These are phyloP conservation scores for Blastomussa wellsi DNA, from an alignment of 92 coral and sea anemone species.

Conservation along the genomic window DNA sequence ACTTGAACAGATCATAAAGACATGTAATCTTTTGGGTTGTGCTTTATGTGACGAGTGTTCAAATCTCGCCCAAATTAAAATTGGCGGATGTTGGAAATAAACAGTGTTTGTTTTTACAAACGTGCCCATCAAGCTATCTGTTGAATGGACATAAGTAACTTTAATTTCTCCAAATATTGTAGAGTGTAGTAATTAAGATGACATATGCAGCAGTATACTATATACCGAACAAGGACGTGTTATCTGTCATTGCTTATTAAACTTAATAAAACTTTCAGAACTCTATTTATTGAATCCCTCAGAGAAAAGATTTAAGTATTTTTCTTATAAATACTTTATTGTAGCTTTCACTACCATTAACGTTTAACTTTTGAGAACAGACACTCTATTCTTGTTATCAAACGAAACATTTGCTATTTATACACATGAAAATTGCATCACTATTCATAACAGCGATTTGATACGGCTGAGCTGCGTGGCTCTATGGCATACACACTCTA, in stretches of 20 bases:
- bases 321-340: background rate
- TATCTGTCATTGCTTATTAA: background rate
- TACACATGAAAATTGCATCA: background rate
- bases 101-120: background rate
- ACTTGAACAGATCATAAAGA: background rate
- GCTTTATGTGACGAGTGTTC: background rate
- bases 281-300: background rate
- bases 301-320: background rate
- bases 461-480: background rate
- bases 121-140: background rate
- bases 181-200: background rate
- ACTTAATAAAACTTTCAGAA: background rate
- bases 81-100: background rate
- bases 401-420: background rate
- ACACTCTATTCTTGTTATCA: background rate
- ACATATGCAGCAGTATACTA: background rate
- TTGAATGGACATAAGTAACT: background rate
- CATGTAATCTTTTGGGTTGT: background rate
- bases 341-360: background rate
- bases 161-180: background rate
- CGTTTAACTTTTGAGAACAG: conserved; percentile 10
- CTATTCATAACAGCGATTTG: background rate
- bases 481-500: background rate
- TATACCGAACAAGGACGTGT: background rate
- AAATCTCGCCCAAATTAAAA: background rate